Evolutionary conservation across 2,797 vertebrate species (phyloP).

Genomic region (Lateolabrax maculatus): DNA sequence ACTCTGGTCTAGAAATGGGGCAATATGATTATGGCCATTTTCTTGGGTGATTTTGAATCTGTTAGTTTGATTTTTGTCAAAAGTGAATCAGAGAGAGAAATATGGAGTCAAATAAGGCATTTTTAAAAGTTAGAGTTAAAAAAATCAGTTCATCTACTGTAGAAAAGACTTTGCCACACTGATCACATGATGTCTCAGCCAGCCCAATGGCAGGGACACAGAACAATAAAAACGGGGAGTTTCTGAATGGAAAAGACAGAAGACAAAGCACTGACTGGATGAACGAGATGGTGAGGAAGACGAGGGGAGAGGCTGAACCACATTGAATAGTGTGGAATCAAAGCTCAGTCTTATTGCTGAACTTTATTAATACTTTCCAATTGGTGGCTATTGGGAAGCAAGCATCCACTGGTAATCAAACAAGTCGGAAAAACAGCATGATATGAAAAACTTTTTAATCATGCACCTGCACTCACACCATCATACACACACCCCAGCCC

Average conservation of each 20-base stretch:
- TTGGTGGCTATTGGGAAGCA: neutral
- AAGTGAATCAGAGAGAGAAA: neutral
- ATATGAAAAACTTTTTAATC: slow-evolving; percentile 16
- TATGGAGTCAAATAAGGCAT: neutral
- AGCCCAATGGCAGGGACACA: neutral
- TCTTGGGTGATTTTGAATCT: neutral
- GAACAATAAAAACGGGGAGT: neutral
- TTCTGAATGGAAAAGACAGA: neutral
- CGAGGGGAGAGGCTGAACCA: neutral
- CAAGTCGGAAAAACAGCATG: neutral
- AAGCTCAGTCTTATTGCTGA: neutral
- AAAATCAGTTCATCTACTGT: neutral
- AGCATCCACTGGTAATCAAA: neutral
- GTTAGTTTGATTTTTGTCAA: neutral
- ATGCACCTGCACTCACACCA: slow-evolving; percentile 12
- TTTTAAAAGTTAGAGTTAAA: neutral
- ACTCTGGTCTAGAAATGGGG: neutral
- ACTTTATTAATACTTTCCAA: neutral
- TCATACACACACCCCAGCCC: neutral
- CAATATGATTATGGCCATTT: neutral
- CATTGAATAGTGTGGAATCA: neutral
- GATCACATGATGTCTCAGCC: neutral
- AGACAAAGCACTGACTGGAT: neutral
- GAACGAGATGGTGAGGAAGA: neutral
- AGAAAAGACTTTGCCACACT: neutral